Percentiles rank a stretch among this genome's conserved stretches.
Conservation (phyloP, 2,797 vertebrate genomes). For the Chelmon rostratus region DNA sequence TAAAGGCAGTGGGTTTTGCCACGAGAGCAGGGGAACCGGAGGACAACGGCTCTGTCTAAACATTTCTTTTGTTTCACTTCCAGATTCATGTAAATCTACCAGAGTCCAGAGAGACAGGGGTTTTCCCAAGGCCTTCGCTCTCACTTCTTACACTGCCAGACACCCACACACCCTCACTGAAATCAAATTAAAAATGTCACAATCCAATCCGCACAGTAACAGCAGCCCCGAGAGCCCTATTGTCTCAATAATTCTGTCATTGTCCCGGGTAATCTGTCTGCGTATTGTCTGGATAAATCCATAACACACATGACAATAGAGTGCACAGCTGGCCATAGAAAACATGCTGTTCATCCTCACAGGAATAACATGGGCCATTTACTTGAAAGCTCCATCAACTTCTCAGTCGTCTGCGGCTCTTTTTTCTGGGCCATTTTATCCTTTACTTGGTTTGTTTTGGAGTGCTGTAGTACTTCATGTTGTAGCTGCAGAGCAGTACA, state of each 20-base stretch:
- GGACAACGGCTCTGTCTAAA: constrained; percentile 12
- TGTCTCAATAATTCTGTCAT: constrained; percentile 71
- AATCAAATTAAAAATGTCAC: constrained; percentile 69
- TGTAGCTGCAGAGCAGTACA: not conserved
- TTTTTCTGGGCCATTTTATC: not conserved
- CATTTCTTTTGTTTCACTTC: constrained; percentile 27
- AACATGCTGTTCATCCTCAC: constrained; percentile 35
- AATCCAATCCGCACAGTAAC: constrained; percentile 50
- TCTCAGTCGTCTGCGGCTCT: constrained; percentile 7
- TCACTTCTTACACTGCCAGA: constrained; percentile 28
- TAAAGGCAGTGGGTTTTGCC: constrained; percentile 4
- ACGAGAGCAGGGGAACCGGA: constrained; percentile 8
- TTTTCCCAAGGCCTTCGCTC: constrained; percentile 21
- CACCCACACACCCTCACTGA: constrained; percentile 47
- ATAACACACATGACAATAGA: constrained; percentile 58
- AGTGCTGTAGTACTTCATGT: not conserved
- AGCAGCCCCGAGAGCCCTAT: constrained; percentile 55
- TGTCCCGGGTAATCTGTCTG: constrained; percentile 70
- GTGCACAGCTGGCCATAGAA: constrained; percentile 30
- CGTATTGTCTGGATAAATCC: constrained; percentile 66
- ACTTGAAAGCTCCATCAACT: constrained; percentile 36
- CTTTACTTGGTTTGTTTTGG: constrained; percentile 1
- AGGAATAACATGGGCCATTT: constrained; percentile 23
- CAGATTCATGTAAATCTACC: constrained; percentile 17
- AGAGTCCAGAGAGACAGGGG: constrained; percentile 9